These are phyloP conservation scores for Falco rusticolus DNA, from an alignment of 2,797 vertebrate genomes.

Conservation along the genomic window DNA sequence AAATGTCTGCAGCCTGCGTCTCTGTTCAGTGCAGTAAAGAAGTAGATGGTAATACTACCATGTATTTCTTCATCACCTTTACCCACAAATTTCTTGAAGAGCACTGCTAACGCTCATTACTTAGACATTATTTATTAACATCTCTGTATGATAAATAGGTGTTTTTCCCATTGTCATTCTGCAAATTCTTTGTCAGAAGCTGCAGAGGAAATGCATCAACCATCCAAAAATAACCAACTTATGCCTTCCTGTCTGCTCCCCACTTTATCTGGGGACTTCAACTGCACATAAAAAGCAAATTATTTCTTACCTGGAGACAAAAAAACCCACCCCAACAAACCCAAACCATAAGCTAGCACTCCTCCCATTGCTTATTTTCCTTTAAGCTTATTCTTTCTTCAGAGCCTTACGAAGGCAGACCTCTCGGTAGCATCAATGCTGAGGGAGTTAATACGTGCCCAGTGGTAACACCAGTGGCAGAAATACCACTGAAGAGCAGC, in stretches of 20 bases:
- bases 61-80: not conserved
- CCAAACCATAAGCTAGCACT: no score
- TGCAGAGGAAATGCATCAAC: not conserved
- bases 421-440: fast-evolving
- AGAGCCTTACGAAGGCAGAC: not conserved
- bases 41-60: not conserved
- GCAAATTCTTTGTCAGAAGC: not conserved
- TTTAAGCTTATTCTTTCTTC: not conserved
- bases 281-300: not conserved
- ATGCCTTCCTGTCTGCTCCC: not conserved
- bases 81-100: fast-evolving
- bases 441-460: not conserved
- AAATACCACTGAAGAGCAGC: not conserved
- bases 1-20: not conserved
- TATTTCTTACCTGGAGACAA: not conserved
- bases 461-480: not conserved
- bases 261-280: not conserved
- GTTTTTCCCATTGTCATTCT: not conserved
- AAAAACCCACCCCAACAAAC: no score
- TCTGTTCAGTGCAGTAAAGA: not conserved
- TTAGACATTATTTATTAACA: not conserved
- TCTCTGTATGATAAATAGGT: not conserved
- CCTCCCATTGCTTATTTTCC: not conserved
- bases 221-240: not conserved
- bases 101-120: not conserved